phyloP scores from a whole-genome alignment of 1,140 invertebrate species.

The Drosophila repleta region DNA sequence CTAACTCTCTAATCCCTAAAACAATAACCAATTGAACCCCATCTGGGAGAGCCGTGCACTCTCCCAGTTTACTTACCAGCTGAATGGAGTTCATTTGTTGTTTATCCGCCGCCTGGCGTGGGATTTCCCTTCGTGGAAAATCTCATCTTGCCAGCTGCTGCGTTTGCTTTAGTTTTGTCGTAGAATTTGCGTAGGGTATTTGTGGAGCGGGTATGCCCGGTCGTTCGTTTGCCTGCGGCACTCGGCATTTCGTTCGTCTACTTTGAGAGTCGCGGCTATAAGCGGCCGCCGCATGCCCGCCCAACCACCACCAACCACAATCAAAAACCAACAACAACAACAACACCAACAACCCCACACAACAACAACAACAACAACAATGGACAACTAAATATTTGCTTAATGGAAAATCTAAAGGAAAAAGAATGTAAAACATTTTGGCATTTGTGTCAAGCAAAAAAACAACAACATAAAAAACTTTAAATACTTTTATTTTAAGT shows the following conservation, averaged over 20 bases:
- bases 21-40: neutral
- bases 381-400: constrained; percentile 74
- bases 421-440: constrained; percentile 82
- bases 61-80: too few species aligned
- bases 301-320: constrained; percentile 23
- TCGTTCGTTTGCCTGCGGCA: constrained; percentile 26
- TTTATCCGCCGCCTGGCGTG: constrained; percentile 19
- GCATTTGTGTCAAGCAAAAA: constrained; percentile 81
- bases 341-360: constrained; percentile 30
- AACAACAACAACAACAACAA: constrained; percentile 59
- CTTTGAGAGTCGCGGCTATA: constrained; percentile 62
- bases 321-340: constrained; percentile 34
- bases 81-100: too few species aligned
- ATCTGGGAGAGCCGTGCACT: too few species aligned
- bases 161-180: constrained; percentile 71
- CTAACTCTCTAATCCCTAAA: constrained; percentile 24
- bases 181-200: constrained; percentile 23
- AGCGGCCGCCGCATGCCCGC: neutral
- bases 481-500: constrained; percentile 83
- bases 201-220: constrained; percentile 3
- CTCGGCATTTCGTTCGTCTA: constrained; percentile 76
- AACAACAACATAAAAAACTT: constrained; percentile 64
- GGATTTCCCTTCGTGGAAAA: neutral
- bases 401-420: constrained; percentile 64
- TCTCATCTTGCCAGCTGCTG: constrained; percentile 13